Conservation (phyloP, 2,113 vertebrate genomes). For the Nipponia nippon region DNA sequence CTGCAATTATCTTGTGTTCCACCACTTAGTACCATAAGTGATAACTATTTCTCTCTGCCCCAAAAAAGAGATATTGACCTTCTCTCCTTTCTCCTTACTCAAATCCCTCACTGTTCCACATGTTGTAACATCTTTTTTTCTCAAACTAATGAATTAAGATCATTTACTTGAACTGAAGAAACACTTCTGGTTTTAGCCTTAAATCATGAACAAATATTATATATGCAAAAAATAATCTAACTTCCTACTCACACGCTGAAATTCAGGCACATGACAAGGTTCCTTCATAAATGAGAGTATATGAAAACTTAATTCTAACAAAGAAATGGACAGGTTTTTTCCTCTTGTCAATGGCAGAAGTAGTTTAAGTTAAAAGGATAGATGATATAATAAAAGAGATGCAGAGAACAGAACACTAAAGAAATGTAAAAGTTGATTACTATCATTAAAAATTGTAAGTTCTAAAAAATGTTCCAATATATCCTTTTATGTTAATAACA, state of each 20-base stretch:
- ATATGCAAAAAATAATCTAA: not conserved
- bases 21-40: not conserved
- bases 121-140: not conserved
- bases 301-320: not conserved
- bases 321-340: not conserved
- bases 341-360: not conserved
- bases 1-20: not conserved
- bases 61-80: not conserved
- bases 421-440: not conserved
- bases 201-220: not conserved
- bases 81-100: not conserved
- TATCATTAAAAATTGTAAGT: not conserved
- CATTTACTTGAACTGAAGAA: not conserved
- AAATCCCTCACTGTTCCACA: not conserved
- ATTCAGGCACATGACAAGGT: not conserved
- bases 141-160: not conserved
- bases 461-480: not conserved
- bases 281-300: not conserved
- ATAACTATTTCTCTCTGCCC: not conserved
- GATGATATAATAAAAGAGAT: not conserved
- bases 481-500: constrained; percentile 24
- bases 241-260: not conserved
- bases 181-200: not conserved
- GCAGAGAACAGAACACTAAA: not conserved
- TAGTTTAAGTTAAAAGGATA: not conserved